Percentiles rank a stretch among this genome's conserved stretches.
phyloP scores from a whole-genome alignment of 2,888 invertebrate genomes.

The Ophion costatus region DNA sequence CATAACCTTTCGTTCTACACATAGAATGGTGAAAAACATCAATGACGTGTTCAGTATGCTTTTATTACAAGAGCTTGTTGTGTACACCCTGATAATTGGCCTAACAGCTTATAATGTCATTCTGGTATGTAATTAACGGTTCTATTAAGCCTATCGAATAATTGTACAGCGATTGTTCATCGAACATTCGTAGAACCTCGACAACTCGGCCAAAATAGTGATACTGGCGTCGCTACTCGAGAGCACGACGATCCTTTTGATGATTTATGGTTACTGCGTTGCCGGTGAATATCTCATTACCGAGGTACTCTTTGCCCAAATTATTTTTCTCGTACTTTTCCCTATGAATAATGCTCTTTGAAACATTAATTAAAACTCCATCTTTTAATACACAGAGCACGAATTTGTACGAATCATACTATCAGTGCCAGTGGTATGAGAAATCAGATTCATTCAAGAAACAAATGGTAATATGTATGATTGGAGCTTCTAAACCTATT shows the following conservation, averaged over 20 bases:
- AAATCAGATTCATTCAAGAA: slow-evolving; percentile 45
- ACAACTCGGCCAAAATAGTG: slow-evolving; percentile 44
- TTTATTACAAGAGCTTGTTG: slow-evolving; percentile 59
- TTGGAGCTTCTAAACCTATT: slow-evolving; percentile 51
- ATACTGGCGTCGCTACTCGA: slow-evolving; percentile 55
- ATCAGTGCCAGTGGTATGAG: slow-evolving; percentile 56
- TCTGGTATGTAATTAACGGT: slow-evolving; percentile 42
- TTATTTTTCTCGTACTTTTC: not conserved
- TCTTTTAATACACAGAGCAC: slow-evolving; percentile 26
- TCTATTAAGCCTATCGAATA: not conserved
- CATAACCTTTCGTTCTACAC: not conserved
- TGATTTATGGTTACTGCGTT: slow-evolving; percentile 63
- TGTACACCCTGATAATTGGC: slow-evolving; percentile 53
- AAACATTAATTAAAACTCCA: not conserved
- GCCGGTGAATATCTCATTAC: slow-evolving; percentile 62
- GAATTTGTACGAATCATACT: slow-evolving; percentile 46
- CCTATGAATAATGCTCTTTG: no score
- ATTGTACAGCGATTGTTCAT: not conserved
- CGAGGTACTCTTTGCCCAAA: slow-evolving; percentile 40
- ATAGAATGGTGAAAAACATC: slow-evolving; percentile 53
- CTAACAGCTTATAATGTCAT: slow-evolving; percentile 61
- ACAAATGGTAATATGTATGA: slow-evolving; percentile 49
- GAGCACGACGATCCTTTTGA: slow-evolving; percentile 53
- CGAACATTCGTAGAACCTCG: slow-evolving; percentile 52
- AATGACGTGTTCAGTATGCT: slow-evolving; percentile 55